These are phyloP conservation scores for Amblyornis subalaris DNA, from an alignment of 2,113 vertebrate species.

Conservation along the genomic window DNA sequence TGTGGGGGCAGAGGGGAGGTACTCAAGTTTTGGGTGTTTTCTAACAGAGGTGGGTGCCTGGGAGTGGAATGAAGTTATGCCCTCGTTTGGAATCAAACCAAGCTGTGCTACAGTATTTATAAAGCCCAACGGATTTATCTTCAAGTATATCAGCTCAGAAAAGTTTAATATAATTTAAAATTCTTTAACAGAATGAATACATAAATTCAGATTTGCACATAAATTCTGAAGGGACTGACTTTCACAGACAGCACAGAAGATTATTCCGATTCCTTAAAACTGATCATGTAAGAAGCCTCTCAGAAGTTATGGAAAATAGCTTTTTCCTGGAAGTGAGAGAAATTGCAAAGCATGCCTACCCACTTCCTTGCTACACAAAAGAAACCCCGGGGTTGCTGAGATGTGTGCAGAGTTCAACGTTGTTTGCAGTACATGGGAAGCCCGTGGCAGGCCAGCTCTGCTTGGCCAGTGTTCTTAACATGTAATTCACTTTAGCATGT, in stretches of 20 bases:
- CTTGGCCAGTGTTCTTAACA: background rate
- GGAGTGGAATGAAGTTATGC: background rate
- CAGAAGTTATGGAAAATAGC: background rate
- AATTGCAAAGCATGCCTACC: background rate
- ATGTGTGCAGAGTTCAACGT: background rate
- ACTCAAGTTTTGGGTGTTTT: background rate
- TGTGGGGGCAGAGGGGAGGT: background rate
- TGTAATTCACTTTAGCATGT: rapidly evolving
- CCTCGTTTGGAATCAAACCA: background rate
- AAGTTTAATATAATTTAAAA: background rate
- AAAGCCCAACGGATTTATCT: background rate
- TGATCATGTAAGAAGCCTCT: background rate
- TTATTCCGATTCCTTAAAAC: background rate
- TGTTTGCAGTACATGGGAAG: background rate
- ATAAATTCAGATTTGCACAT: background rate
- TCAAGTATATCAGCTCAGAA: background rate
- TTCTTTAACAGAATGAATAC: background rate
- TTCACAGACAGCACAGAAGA: background rate
- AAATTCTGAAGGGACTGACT: background rate
- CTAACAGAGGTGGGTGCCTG: background rate
- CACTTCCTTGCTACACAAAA: background rate
- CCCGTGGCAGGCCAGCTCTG: background rate
- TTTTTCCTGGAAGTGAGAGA: background rate
- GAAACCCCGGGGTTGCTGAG: background rate
- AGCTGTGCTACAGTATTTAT: background rate